phyloP scores from a whole-genome alignment of 2,888 invertebrate species.

The Patella caerulea region DNA sequence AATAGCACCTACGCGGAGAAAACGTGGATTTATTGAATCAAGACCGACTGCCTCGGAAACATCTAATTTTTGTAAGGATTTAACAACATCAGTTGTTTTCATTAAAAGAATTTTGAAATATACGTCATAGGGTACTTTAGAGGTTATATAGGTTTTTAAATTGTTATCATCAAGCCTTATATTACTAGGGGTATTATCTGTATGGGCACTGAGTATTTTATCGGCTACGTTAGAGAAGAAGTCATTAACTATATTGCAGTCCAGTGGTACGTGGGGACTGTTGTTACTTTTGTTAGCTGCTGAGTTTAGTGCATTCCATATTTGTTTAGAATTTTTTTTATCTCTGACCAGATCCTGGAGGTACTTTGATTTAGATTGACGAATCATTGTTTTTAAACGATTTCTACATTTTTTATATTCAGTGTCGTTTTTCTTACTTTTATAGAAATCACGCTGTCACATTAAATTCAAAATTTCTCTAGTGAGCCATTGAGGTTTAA shows the following conservation, averaged over 20 bases:
- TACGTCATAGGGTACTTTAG: neutral
- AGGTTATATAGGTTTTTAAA: neutral
- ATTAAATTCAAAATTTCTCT: neutral
- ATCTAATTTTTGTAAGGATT: too few species aligned
- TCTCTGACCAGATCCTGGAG: neutral
- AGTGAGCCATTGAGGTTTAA: neutral
- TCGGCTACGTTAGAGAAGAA: neutral
- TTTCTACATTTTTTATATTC: neutral
- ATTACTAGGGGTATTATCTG: neutral
- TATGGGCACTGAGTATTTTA: neutral
- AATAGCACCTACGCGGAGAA: too few species aligned
- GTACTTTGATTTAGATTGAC: neutral
- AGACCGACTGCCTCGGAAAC: too few species aligned
- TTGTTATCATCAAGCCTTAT: neutral
- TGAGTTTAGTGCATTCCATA: neutral
- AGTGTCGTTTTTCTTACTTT: neutral
- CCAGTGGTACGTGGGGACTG: too few species aligned
- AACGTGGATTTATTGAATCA: too few species aligned
- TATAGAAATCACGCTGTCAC: neutral
- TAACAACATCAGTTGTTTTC: too few species aligned
- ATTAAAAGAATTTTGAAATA: neutral
- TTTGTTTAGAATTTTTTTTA: neutral
- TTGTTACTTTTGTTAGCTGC: neutral
- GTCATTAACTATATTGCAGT: too few species aligned
- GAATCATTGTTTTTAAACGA: neutral